phyloP scores from a whole-genome alignment of 2,888 invertebrate species.

The Blomia tropicalis region DNA sequence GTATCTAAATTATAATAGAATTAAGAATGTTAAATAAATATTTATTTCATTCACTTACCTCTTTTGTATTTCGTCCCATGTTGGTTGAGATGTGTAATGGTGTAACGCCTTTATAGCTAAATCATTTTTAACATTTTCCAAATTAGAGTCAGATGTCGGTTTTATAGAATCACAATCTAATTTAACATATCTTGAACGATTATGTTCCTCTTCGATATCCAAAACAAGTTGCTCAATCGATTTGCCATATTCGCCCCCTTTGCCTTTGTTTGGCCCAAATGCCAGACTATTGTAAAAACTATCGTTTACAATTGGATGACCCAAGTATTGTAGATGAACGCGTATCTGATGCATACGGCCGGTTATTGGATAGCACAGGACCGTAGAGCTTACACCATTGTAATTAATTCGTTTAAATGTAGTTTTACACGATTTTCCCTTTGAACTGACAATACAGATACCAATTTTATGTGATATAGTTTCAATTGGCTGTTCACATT shows the following conservation, averaged over 20 bases:
- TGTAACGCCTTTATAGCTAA: constrained; percentile 17
- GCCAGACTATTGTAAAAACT: constrained; percentile 78
- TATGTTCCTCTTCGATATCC: constrained; percentile 6
- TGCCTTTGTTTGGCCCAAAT: constrained; percentile 83
- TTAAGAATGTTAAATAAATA: constrained; percentile 11
- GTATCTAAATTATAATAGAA: constrained; percentile 30
- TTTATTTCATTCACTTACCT: constrained; percentile 10
- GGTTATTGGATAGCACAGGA: constrained; percentile 81
- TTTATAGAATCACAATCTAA: background rate
- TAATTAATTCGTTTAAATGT: constrained; percentile 73
- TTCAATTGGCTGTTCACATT: constrained; percentile 76
- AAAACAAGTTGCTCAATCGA: constrained; percentile 47
- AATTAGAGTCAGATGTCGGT: too few relatives aligned
- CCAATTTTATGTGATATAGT: constrained; percentile 89
- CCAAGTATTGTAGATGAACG: constrained; percentile 90
- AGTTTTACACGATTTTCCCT: constrained; percentile 82
- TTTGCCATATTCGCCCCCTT: constrained; percentile 67
- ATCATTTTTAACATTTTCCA: constrained; percentile 5
- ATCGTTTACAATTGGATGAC: constrained; percentile 93
- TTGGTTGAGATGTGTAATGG: constrained; percentile 11
- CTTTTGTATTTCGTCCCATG: constrained; percentile 20
- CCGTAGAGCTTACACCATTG: constrained; percentile 77
- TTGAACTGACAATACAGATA: constrained; percentile 77
- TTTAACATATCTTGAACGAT: background rate
- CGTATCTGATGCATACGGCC: constrained; percentile 98